These are phyloP conservation scores for Apteryx owenii DNA, from an alignment of 2,113 vertebrate species.

Conservation along the genomic window DNA sequence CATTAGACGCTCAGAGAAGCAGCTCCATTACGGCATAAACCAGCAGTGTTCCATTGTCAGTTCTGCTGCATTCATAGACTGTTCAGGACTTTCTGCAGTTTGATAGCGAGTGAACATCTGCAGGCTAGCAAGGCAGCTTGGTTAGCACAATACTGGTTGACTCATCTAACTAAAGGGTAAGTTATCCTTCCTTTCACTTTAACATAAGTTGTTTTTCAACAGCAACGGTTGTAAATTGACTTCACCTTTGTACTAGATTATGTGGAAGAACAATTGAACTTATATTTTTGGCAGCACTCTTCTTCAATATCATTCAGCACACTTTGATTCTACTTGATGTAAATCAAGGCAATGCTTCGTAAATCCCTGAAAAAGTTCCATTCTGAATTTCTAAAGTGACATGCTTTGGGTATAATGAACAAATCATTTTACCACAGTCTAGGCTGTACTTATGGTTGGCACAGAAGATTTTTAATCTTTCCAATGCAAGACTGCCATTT, in stretches of 20 bases:
- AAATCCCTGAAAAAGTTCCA: slow-evolving; percentile 24
- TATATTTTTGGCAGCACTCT: not conserved
- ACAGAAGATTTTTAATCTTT: slow-evolving; percentile 16
- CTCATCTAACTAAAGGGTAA: not conserved
- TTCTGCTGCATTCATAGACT: not conserved
- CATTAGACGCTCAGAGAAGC: not conserved
- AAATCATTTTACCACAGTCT: slow-evolving; percentile 24
- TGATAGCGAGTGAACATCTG: not conserved
- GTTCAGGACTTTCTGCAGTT: not conserved
- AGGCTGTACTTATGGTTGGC: not conserved
- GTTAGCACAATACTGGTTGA: not conserved
- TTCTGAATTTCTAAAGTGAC: not conserved
- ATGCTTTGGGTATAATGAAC: slow-evolving; percentile 10
- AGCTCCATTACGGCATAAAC: not conserved
- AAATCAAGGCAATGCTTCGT: slow-evolving; percentile 6
- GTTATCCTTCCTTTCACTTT: not conserved
- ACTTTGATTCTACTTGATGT: not conserved
- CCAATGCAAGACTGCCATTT: not conserved
- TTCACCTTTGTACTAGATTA: not conserved
- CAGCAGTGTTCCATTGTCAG: not conserved
- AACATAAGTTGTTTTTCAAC: not conserved
- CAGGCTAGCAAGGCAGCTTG: not conserved
- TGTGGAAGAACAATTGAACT: not conserved
- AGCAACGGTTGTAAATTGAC: not conserved
- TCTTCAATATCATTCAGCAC: not conserved